Percentiles rank a stretch among this genome's conserved stretches.
Conservation (phyloP, 2,888 invertebrate genomes). For the Drosophila pullipes region DNA sequence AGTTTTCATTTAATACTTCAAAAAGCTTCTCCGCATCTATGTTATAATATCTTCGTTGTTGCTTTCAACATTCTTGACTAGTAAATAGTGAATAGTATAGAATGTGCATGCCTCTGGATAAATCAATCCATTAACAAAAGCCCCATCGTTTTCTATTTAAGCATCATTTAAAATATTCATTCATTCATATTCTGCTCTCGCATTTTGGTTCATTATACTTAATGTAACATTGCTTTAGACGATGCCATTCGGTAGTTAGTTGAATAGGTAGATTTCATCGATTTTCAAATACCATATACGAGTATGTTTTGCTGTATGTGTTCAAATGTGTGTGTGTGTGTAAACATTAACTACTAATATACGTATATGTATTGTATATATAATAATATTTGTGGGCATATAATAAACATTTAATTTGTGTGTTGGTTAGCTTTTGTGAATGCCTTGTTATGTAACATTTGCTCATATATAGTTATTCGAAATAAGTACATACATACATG, state of each 20-base stretch:
- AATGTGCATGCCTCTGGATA: conserved; percentile 6
- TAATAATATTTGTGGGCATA: conserved; percentile 61
- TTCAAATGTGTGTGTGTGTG: conserved; percentile 13
- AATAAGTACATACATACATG: conserved; percentile 30
- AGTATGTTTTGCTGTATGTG: conserved; percentile 22
- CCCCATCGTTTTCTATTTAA: neutral
- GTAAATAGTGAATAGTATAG: conserved; percentile 5
- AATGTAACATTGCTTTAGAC: conserved; percentile 72
- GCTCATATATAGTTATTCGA: conserved; percentile 50
- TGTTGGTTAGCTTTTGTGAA: conserved; percentile 51
- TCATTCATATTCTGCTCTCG: conserved; percentile 20
- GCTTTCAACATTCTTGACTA: conserved; percentile 37
- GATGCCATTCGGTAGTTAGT: conserved; percentile 17
- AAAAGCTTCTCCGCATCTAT: conserved; percentile 29
- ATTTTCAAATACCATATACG: conserved; percentile 8
- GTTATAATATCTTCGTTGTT: conserved; percentile 65
- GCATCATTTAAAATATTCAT: conserved; percentile 21
- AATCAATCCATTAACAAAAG: neutral
- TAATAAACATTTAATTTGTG: conserved; percentile 70
- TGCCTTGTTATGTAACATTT: conserved; percentile 66
- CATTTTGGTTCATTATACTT: conserved; percentile 41
- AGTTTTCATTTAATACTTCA: conserved; percentile 26
- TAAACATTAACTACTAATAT: conserved; percentile 66
- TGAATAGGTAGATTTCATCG: conserved; percentile 7
- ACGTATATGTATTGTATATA: conserved; percentile 24